Evolutionary conservation across 1,140 invertebrate species (phyloP).

Genomic region (Drosophila arizonae): DNA sequence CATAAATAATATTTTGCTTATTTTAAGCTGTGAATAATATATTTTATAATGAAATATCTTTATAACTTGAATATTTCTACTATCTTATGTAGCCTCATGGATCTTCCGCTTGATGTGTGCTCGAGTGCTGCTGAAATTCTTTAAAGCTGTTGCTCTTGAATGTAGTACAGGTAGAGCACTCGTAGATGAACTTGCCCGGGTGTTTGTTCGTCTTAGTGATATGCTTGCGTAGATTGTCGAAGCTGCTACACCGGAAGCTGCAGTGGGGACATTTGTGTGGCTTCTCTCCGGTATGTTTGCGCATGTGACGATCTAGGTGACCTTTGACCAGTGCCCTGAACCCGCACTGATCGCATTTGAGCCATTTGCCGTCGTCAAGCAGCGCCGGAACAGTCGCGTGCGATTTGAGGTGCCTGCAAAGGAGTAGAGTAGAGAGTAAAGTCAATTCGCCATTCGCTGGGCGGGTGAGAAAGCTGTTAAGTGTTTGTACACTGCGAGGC

Average conservation of each 20-base stretch:
- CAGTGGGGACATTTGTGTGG: conserved; percentile 94
- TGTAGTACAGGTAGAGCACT: conserved; percentile 86
- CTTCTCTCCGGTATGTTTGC: conserved; percentile 90
- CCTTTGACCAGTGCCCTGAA: conserved; percentile 87
- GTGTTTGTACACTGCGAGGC: conserved; percentile 29
- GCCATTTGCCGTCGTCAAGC: conserved; percentile 83
- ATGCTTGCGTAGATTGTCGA: conserved; percentile 94
- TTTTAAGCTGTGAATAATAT: neutral
- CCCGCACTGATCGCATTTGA: conserved; percentile 86
- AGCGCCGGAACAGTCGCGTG: conserved; percentile 27
- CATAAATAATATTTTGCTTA: conserved; percentile 73
- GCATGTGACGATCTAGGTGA: conserved; percentile 90
- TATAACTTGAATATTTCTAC: no score
- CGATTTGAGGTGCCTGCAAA: conserved; percentile 57
- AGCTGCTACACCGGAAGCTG: conserved; percentile 89
- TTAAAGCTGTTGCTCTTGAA: conserved; percentile 64
- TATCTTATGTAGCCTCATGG: no score
- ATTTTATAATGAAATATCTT: no score
- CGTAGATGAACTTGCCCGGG: conserved; percentile 89
- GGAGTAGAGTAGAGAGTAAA: neutral
- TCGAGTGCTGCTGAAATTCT: conserved; percentile 63
- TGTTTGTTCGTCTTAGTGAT: conserved; percentile 91
- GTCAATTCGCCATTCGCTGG: no score
- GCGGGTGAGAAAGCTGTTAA: conserved; percentile 17
- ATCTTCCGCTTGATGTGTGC: conserved; percentile 22